Evolutionary conservation across 2,113 vertebrate genomes (phyloP), one percentile per base, ranked within the genome.

Genomic region (Platanista minor): DNA sequence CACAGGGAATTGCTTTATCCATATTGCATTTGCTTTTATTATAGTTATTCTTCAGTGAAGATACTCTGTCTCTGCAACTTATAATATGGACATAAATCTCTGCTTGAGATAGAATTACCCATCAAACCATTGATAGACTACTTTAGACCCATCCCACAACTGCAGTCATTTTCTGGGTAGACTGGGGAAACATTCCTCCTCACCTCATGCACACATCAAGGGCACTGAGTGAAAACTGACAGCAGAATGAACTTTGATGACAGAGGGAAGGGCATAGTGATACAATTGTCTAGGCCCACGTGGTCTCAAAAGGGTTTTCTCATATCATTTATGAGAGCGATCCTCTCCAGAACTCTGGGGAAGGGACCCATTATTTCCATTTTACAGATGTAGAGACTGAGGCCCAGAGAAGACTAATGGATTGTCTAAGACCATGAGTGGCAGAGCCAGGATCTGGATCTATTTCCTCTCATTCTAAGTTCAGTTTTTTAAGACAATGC

Each of bases 121-220:
- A 95, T 57, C 72, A 67, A 87, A 61, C 43, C 43, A 72, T 59
- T 85, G 87, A 74, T 36, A 92, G 54, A 64, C 66, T 87, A 49
- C 80, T 93, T 95, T 59, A 77, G 59, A 83, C 1, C 18, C 17
- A 46, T 41, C 80, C 61, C 36, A 57, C 61, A 62, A 92, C 21
- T 78, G 12, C 39, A 78, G 59, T 43, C n/a, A 82, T 92, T 93
- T 98, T 95, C 59, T 91, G 91, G 75, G 72, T 62, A 91, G 78
- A 87, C 14, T 21, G 27, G 74, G 64, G 39, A 97, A 91, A 46
- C 33, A 69, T 71, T 95, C 85, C n/a, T 49, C 9, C 1, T 80
- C 71, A 89, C 21, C 39, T 89, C 39, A 29, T 11, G 29, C 5
- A 75, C 54, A 88, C 57, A 61, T 27, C 4, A 2, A 75, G 72